phyloP scores from a whole-genome alignment of 1,140 invertebrate genomes.

The Anadara kagoshimensis region DNA sequence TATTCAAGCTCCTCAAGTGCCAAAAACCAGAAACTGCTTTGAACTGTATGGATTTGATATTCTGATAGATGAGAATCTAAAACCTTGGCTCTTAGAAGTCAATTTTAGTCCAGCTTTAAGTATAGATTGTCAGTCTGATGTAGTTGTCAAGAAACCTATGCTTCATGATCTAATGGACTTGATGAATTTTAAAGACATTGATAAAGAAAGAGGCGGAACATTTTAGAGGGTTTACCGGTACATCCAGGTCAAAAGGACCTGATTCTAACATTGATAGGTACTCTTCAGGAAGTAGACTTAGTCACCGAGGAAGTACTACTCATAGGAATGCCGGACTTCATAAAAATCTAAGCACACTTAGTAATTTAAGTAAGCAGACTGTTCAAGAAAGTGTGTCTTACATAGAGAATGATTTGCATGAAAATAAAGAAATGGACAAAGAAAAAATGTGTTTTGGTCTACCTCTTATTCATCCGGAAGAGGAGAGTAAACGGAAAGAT shows the following conservation, averaged over 20 bases:
- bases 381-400: conserved; percentile 29
- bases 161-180: conserved; percentile 89
- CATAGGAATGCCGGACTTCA: conserved; percentile 27
- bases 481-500: conserved; percentile 44
- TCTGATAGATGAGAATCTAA: conserved; percentile 88
- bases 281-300: conserved; percentile 33
- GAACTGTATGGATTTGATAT: conserved; percentile 95
- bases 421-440: conserved; percentile 17
- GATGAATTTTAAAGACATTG: conserved; percentile 78
- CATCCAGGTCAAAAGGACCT: conserved; percentile 8
- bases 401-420: conserved; percentile 27
- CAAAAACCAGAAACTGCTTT: conserved; percentile 84
- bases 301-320: conserved; percentile 33
- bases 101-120: conserved; percentile 88
- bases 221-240: conserved; percentile 26
- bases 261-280: conserved; percentile 27
- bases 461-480: conserved; percentile 52
- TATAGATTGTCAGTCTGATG: conserved; percentile 87
- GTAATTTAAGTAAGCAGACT: conserved; percentile 27
- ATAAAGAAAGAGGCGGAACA: conserved; percentile 47
- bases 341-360: conserved; percentile 33
- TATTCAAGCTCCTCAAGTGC: conserved; percentile 64
- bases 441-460: conserved; percentile 57
- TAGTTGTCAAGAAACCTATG: conserved; percentile 87
- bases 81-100: conserved; percentile 93